A percentile compares a stretch with the other conserved stretches of the same genome.
These are phyloP conservation scores for Folsomia candida DNA, from an alignment of 2,888 invertebrate species.

Conservation along the genomic window DNA sequence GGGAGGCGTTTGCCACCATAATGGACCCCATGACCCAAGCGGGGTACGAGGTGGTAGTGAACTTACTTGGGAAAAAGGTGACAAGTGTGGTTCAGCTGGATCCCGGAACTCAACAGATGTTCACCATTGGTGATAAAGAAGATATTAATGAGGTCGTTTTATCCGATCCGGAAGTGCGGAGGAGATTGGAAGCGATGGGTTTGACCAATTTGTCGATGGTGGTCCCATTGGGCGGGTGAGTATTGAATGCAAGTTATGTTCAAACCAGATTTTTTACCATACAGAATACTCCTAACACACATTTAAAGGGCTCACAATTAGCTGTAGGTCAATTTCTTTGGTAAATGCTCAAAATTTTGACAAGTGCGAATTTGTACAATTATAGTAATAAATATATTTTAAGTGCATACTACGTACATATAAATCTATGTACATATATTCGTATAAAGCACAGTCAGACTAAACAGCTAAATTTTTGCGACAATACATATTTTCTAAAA, in stretches of 20 bases:
- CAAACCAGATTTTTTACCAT: no score
- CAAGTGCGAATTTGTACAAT: no score
- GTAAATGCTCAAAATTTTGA: no score
- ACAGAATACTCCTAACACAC: no score
- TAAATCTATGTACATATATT: no score
- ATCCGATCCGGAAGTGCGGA: constrained; percentile 2
- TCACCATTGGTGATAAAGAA: background rate
- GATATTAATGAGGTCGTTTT: background rate
- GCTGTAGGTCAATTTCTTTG: no score
- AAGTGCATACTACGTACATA: no score
- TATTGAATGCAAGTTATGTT: no score
- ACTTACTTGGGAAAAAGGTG: constrained; percentile 8
- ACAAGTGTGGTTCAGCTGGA: constrained; percentile 5
- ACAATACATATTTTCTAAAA: no score
- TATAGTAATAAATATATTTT: no score
- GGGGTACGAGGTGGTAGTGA: constrained; percentile 14
- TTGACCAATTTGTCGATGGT: constrained; percentile 23
- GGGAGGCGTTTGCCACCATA: constrained; percentile 10
- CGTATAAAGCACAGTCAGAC: no score
- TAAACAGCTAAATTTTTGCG: no score
- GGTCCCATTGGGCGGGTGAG: background rate
- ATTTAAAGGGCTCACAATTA: constrained; percentile 9
- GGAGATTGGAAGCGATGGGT: constrained; percentile 12
- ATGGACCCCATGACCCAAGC: background rate
- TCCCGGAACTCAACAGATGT: background rate